Base-by-base conservation (phyloP, 2,797 vertebrate genomes). In the Okamejei kenojei region DNA sequence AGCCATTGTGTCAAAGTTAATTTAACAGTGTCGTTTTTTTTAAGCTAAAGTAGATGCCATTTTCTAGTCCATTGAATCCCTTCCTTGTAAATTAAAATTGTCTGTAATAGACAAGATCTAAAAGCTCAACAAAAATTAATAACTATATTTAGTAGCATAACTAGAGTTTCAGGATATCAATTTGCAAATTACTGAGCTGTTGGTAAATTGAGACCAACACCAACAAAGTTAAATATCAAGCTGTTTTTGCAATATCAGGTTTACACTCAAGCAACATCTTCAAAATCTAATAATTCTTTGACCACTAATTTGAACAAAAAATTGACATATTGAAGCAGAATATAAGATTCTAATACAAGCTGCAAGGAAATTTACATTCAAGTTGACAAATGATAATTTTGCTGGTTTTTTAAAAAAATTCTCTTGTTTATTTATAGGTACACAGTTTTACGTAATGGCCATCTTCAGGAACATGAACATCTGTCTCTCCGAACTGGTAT, bases 401-500 rank as follows among this genome's bases (percentile, higher is more conserved):
- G 68, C 17, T 35, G n/a, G n/a, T 0, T 1, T 88, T 32, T 68
- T 1, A 65, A 0, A 32, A 9, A 65, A 0, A 32, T n/a, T 54
- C 10, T 54, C 26, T 71, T 92, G 71, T 54, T 54, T 38, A 29
- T 93, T 93, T 80, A 76, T 94, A 99, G 98, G 96, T 99, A 99
- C 95, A 97, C 96, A 84, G 97, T 98, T 94, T 96, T 99, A 93
- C 96, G 96, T 95, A 98, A 98, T 0, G 97, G 97, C 93, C 97
- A 96, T 95, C 97, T 97, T 94, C 95, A 95, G 93, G 97, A 98
- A 93, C 97, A 96, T 5, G 97, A 98, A 95, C 98, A 97, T 94
- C 96, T 97, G 95, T 96, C 96, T 93, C 97, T 98, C 94, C 97
- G 97, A 94, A 95, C 96, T 74, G 97, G 97, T 94, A 93, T 96